These are phyloP conservation scores for Sceloporus undulatus DNA, from an alignment of 2,113 vertebrate genomes.

Conservation along the genomic window DNA sequence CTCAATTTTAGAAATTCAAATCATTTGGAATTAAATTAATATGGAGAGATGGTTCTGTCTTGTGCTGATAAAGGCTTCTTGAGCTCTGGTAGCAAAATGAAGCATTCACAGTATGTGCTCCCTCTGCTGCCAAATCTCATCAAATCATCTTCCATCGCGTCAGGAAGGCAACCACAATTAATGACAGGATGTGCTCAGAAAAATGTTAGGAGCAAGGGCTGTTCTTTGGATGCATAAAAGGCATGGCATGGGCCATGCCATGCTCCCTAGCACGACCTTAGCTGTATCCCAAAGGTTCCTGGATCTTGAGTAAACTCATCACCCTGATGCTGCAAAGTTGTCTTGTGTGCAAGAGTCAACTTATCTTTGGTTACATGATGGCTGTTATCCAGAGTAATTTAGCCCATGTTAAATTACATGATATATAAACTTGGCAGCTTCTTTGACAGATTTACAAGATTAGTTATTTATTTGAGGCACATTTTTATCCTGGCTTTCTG, in stretches of 20 bases:
- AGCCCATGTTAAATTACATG: not conserved
- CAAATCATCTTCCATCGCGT: accelerated
- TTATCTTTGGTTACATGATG: not conserved
- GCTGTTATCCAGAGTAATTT: too few species aligned
- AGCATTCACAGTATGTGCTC: accelerated
- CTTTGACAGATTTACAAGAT: not conserved
- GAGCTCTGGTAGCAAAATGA: conserved; percentile 8
- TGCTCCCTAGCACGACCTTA: not conserved
- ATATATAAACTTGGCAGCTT: not conserved
- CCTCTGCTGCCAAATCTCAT: conserved; percentile 15
- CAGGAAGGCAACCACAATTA: not conserved
- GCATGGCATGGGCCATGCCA: not conserved
- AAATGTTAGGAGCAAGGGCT: not conserved
- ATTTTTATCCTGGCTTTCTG: not conserved
- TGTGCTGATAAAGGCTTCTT: conserved; percentile 57
- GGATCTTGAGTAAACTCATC: not conserved
- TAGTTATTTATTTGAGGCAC: not conserved
- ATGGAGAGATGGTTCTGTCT: conserved; percentile 10
- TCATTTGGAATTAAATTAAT: conserved; percentile 48
- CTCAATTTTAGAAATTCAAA: conserved; percentile 52
- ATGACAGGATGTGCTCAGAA: not conserved
- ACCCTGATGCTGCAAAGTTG: not conserved
- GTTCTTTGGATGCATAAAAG: not conserved
- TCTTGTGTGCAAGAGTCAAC: not conserved
- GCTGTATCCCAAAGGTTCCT: not conserved